Percentiles rank a stretch among this genome's conserved stretches.
phyloP scores from a whole-genome alignment of 1,140 invertebrate genomes.

The Dendroctonus ponderosae region DNA sequence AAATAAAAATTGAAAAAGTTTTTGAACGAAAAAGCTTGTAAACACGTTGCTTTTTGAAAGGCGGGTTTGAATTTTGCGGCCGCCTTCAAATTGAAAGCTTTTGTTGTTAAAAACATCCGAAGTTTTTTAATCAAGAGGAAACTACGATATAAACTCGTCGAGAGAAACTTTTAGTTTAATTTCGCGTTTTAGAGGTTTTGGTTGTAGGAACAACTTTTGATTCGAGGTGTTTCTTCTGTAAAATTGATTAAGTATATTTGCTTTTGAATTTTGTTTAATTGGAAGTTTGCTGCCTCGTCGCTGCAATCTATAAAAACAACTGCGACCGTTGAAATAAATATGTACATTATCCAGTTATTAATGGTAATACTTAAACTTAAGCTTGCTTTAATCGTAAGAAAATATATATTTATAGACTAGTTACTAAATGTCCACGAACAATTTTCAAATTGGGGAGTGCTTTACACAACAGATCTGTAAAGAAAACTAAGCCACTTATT shows the following conservation, averaged over 20 bases:
- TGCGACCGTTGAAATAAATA: no score
- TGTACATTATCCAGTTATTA: no score
- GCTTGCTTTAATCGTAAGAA: no score
- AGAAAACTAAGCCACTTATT: no score
- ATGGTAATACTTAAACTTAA: no score
- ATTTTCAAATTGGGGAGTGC: no score
- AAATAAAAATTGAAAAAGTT: constrained; percentile 32
- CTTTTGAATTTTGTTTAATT: no score
- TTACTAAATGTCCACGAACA: no score
- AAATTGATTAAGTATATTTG: background rate
- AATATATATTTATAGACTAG: no score
- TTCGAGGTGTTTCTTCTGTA: background rate
- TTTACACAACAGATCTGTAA: no score
- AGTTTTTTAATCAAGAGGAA: constrained; percentile 34
- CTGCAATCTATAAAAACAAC: no score
- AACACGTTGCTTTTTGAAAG: constrained; percentile 21
- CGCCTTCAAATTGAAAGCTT: constrained; percentile 28
- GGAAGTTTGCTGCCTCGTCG: no score
- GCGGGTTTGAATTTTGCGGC: constrained; percentile 6
- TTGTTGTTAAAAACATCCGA: constrained; percentile 31
- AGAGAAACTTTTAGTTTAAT: constrained; percentile 24
- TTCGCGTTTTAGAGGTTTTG: constrained; percentile 16
- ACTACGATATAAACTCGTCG: constrained; percentile 26
- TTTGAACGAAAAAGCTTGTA: constrained; percentile 15
- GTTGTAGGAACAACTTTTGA: background rate